Percentiles rank a stretch among this genome's conserved stretches.
These are phyloP conservation scores for Lasioglossum marginatum DNA, from an alignment of 2,888 invertebrate species.

Conservation along the genomic window DNA sequence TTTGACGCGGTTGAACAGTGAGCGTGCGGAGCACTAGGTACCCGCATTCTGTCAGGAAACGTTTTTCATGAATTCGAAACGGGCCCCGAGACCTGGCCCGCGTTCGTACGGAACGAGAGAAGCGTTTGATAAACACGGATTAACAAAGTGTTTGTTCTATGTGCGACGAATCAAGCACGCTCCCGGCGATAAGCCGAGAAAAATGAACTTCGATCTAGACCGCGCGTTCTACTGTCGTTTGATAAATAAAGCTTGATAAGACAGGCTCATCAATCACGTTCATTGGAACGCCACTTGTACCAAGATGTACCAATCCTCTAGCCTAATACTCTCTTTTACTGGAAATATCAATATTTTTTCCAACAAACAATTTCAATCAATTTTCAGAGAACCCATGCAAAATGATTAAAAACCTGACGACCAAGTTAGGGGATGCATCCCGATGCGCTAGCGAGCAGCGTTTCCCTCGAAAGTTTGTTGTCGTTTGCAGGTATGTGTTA, in stretches of 20 bases:
- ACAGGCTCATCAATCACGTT: neutral
- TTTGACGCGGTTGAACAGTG: neutral
- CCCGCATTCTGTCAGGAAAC: neutral
- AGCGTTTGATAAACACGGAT: neutral
- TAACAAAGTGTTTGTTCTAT: neutral
- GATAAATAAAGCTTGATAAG: neutral
- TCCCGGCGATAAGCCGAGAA: neutral
- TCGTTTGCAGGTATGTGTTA: constrained; percentile 47
- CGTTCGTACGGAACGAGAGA: neutral
- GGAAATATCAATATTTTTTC: neutral
- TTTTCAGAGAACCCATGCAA: neutral
- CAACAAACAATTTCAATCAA: neutral
- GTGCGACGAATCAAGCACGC: neutral
- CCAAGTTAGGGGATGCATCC: neutral
- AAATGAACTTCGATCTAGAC: neutral
- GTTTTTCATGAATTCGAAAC: neutral
- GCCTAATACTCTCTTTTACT: neutral
- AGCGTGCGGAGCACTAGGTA: neutral
- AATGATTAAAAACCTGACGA: neutral
- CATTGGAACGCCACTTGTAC: neutral
- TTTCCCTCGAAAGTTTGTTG: neutral
- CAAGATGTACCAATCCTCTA: neutral
- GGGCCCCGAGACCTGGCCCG: neutral
- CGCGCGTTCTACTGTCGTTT: neutral
- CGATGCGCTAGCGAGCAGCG: neutral